Evolutionary conservation across 2,113 vertebrate species (phyloP).

Genomic region (Grammomys surdaster): DNA sequence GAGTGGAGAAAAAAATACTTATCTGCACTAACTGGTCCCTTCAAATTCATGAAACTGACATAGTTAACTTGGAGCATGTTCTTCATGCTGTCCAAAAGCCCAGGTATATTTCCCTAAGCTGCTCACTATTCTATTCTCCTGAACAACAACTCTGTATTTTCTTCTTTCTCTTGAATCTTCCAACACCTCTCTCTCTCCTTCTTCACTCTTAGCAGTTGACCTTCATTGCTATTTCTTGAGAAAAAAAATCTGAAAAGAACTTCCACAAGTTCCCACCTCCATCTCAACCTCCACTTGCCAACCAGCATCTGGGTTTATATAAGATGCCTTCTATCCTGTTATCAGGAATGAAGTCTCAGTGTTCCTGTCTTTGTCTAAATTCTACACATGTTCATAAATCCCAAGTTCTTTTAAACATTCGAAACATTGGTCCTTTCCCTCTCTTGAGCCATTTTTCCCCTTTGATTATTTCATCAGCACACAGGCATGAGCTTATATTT

Average conservation of each 20-base stretch:
- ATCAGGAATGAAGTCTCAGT: slow-evolving; percentile 52
- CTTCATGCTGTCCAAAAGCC: not conserved
- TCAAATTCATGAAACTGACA: slow-evolving; percentile 11
- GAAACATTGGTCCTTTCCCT: not conserved
- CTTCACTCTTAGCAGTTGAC: slow-evolving; percentile 65
- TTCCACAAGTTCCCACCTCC: slow-evolving; percentile 73
- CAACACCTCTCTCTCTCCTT: slow-evolving; percentile 30
- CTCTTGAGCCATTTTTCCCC: too few relatives aligned
- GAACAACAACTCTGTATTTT: not conserved
- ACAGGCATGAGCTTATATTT: not conserved
- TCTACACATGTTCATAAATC: slow-evolving; percentile 4
- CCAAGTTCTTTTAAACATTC: not conserved
- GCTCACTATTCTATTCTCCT: not conserved
- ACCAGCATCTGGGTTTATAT: slow-evolving; percentile 66
- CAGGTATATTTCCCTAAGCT: not conserved
- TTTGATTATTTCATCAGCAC: not conserved
- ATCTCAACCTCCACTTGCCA: slow-evolving; percentile 48
- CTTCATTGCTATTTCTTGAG: slow-evolving; percentile 54
- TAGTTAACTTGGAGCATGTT: not conserved
- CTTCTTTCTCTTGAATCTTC: slow-evolving; percentile 45
- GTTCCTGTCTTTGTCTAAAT: slow-evolving; percentile 24
- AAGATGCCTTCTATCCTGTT: slow-evolving; percentile 55
- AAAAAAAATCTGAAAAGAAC: slow-evolving; percentile 67
- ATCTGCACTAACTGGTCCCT: not conserved
- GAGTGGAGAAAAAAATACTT: not conserved